phyloP scores from a whole-genome alignment of 2,113 vertebrate genomes.

The Lepisosteus oculatus region DNA sequence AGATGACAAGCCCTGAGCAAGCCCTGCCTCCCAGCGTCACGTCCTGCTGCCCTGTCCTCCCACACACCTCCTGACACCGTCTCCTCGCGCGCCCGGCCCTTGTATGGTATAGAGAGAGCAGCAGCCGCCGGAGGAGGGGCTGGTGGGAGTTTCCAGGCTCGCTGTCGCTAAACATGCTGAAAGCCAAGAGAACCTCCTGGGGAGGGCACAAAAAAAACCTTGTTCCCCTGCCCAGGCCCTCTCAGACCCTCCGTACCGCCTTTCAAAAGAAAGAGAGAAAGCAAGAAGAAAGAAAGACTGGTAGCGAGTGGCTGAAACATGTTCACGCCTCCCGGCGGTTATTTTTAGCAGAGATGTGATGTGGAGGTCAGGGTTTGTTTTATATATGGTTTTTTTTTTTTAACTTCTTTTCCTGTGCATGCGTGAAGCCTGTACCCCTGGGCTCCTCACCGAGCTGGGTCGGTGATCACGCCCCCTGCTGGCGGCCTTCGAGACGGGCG shows the following conservation, averaged over 20 bases:
- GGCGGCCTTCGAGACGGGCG: too few species aligned
- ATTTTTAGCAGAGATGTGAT: constrained; percentile 7
- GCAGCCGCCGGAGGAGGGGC: constrained; percentile 32
- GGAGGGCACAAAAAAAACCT: constrained; percentile 11
- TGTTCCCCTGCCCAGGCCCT: background rate
- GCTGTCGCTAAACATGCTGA: constrained; percentile 34
- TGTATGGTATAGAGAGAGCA: constrained; percentile 40
- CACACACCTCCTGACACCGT: constrained; percentile 29
- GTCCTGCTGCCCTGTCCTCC: constrained; percentile 17
- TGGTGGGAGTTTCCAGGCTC: constrained; percentile 35
- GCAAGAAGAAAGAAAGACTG: too few species aligned
- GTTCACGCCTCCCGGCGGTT: background rate
- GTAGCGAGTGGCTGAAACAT: background rate
- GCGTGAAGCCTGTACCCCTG: too few species aligned
- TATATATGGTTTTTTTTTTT: too few species aligned
- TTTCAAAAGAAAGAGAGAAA: background rate
- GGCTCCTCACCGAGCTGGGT: too few species aligned
- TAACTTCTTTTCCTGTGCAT: too few species aligned
- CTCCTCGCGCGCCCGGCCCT: constrained; percentile 32
- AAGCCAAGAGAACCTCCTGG: constrained; percentile 28
- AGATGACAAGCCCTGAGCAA: background rate
- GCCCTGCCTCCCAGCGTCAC: constrained; percentile 3
- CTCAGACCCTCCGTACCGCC: background rate
- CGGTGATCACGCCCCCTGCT: too few species aligned
- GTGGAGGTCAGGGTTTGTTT: background rate